Base-by-base conservation (phyloP, 2,797 vertebrate genomes). In the Falco concolor region DNA sequence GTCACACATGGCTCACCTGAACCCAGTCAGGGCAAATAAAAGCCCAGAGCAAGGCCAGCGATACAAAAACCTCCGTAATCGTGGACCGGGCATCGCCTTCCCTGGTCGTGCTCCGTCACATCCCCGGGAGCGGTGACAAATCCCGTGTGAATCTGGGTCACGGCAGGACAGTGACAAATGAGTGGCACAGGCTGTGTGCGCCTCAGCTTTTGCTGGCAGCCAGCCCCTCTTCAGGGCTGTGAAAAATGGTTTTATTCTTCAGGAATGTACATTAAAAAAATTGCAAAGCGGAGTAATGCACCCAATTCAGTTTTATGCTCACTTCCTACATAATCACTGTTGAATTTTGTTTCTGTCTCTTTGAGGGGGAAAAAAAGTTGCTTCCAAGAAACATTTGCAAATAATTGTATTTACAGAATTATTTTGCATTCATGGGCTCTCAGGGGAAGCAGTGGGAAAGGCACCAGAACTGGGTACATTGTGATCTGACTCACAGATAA, bases 401-500 rank as follows among this genome's bases (percentile, higher is more conserved):
- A 61, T 81, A 52, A 64, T n/a, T 79, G 10, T 63, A 38, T 74
- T 86, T 88, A 32, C 27, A 64, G 59, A 49, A 69, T 74, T 74
- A 47, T 40, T 87, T 82, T 86, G 52, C 18, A 13, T 49, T 44
- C 40, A 2, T 6, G 25, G 28, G 27, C 73, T 84, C 59, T 67
- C 22, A 5, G 47, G 23, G 40, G 65, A 82, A 94, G 85, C 40
- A 57, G 53, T 19, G 60, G 83, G 80, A 82, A 93, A 49, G 53
- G 68, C 73, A 52, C 52, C 30, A 20, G 54, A n/a, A 17, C 47
- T 28, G 57, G 27, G 30, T 40, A 20, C 2, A 3, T 6, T 93
- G 63, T 53, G 79, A 82, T 88, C 76, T 95, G 92, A 89, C 59
- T 96, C 91, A 65, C 73, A 84, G 92, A 91, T 69, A 87, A 93